A percentile compares a stretch with the other conserved stretches of the same genome.
Conservation (phyloP, 2,797 vertebrate genomes). For the Apodemus agrarius region DNA sequence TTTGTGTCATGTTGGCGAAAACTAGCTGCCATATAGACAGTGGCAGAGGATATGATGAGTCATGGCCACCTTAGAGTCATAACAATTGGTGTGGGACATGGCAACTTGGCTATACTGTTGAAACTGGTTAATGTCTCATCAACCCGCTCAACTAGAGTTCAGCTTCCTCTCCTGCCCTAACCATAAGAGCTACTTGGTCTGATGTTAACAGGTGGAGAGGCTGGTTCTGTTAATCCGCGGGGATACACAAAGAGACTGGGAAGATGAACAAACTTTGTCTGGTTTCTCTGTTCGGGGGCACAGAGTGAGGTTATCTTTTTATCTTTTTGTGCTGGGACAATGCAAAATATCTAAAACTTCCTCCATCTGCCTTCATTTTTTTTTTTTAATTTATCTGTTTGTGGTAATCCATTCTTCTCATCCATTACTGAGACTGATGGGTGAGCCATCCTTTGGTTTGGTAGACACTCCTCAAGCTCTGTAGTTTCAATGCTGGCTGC, state of each 20-base stretch:
- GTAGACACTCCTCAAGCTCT: background rate
- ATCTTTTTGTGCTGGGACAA: background rate
- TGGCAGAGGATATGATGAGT: background rate
- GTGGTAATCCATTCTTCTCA: background rate
- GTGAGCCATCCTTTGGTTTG: background rate
- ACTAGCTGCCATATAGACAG: background rate
- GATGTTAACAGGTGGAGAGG: background rate
- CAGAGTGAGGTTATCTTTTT: background rate
- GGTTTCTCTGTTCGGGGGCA: background rate
- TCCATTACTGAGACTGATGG: background rate
- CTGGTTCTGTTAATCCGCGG: background rate
- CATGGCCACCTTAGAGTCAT: background rate
- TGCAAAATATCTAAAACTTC: background rate
- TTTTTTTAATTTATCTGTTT: background rate
- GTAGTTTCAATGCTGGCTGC: background rate
- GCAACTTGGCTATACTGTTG: background rate
- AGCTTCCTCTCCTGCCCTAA: background rate
- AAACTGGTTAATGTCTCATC: background rate
- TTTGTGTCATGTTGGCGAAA: background rate
- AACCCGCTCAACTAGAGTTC: background rate
- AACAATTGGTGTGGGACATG: background rate
- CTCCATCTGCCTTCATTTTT: background rate
- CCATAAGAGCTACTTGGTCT: background rate
- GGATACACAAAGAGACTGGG: background rate
- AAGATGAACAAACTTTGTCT: background rate